Base-by-base conservation (phyloP, 2,113 vertebrate genomes). In the Alligator mississippiensis region DNA sequence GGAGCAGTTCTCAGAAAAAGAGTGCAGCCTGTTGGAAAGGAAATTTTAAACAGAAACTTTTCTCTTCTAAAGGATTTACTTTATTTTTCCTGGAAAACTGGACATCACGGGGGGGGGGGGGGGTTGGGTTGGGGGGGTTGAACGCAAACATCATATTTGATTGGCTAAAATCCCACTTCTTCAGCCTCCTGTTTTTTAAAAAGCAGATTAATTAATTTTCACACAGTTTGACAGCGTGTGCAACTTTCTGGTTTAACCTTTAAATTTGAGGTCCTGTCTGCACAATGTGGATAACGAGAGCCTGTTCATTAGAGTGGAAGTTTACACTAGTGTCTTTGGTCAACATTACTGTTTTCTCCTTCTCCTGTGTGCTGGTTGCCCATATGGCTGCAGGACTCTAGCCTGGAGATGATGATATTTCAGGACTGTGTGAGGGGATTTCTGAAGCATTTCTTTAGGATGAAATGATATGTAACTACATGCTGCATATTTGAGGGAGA, bases 191-290 rank as follows among this genome's bases (percentile, higher is more conserved):
- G 1, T 21, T 63, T 77, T 86, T 79, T 3, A 47, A 47, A 3
- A 54, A 81, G 60, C 3, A 91, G 57, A 24, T 90, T 34, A 4
- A 2, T 77, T 82, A 68, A 47, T 80, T 70, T 47, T 90, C 19
- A 22, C 3, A 5, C 2, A 16, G 14, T 76, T 2, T 80, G 63
- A 10, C 3, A 18, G 15, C 0, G 8, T 2, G 6, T 28, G n/a
- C 3, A 2, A 28, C 27, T 80, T 84, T 87, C 79, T 86, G 24
- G 72, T 14, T 24, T 24, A 80, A 55, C 14, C 30, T 86, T 86
- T 60, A 28, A 84, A 38, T 9, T 77, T 47, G 75, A 93, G 62
- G 70, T 27, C 11, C 59, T 76, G 17, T 63, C 34, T 82, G 16
- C 11, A 90, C 75, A 11, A 60, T 34, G 24, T 60, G 34, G 17